Conservation (phyloP, 2,888 invertebrate species). For the Drosophila nr. perissopoda region DNA sequence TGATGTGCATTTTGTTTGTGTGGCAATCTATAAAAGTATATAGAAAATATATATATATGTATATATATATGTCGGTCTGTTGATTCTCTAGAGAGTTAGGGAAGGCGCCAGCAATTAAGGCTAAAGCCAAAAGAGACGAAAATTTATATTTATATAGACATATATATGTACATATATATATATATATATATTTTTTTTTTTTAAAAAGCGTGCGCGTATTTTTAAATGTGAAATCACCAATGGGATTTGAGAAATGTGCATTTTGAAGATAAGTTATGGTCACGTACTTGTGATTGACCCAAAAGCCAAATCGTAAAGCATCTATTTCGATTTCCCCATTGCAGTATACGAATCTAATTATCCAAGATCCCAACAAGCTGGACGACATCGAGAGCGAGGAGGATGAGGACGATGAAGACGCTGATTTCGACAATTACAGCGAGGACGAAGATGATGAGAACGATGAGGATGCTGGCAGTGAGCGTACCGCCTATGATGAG, state of each 20-base stretch:
- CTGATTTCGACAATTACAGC: conserved; percentile 5
- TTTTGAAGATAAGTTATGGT: conserved; percentile 36
- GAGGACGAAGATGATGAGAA: conserved; percentile 38
- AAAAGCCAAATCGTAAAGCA: conserved; percentile 25
- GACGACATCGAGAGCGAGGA: conserved; percentile 52
- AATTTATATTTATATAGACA: conserved; percentile 18
- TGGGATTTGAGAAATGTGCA: conserved; percentile 44
- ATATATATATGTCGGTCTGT: neutral
- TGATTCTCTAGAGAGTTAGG: conserved; percentile 44
- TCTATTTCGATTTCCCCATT: conserved; percentile 37
- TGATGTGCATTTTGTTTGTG: conserved; percentile 33
- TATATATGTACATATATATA: neutral
- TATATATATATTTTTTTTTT: conserved; percentile 31
- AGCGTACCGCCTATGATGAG: conserved; percentile 48
- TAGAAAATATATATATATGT: neutral
- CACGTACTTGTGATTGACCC: conserved; percentile 69
- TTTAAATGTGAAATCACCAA: conserved; percentile 68
- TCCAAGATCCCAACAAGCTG: conserved; percentile 71
- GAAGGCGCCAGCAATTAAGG: conserved; percentile 74
- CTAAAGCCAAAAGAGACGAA: conserved; percentile 56
- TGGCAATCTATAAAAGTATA: conserved; percentile 22
- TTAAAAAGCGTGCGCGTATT: conserved; percentile 58
- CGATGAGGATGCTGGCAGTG: conserved; percentile 14
- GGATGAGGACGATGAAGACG: conserved; percentile 40
- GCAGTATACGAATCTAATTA: conserved; percentile 77